Evolutionary conservation across 2,797 vertebrate species (phyloP).

Genomic region (Myotis findleyi): DNA sequence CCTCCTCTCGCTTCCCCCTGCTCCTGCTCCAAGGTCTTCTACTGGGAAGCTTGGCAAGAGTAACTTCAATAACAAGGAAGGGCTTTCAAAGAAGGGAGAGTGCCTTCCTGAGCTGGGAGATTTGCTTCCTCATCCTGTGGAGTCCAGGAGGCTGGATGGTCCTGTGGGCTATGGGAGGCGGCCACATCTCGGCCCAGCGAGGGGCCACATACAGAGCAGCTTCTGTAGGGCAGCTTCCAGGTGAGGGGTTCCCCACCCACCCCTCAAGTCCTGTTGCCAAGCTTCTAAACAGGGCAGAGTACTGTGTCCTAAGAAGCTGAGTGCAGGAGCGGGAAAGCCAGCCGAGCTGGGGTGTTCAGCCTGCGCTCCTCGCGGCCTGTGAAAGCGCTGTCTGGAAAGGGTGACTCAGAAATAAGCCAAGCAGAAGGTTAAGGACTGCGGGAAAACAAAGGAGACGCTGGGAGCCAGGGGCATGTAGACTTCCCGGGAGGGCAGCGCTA

Average conservation of each 20-base stretch:
- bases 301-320: not conserved
- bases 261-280: not conserved
- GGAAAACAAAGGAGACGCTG: not conserved
- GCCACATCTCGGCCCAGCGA: accelerated
- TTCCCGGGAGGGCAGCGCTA: not conserved
- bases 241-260: not conserved
- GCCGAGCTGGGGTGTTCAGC: not conserved
- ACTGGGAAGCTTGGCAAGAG: not conserved
- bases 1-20: not conserved
- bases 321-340: not conserved
- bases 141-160: not conserved
- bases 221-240: conserved; percentile 43
- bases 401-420: not conserved
- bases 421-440: not conserved
- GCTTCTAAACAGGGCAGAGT: not conserved
- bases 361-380: accelerated
- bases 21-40: not conserved
- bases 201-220: not conserved
- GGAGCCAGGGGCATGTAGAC: accelerated
- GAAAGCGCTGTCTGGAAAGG: not conserved
- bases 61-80: not conserved
- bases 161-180: not conserved
- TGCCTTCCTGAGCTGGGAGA: conserved; percentile 44
- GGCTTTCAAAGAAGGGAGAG: conserved; percentile 46
- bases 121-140: not conserved